Conservation (phyloP, 1,140 invertebrate species). For the Antheraea pernyi region DNA sequence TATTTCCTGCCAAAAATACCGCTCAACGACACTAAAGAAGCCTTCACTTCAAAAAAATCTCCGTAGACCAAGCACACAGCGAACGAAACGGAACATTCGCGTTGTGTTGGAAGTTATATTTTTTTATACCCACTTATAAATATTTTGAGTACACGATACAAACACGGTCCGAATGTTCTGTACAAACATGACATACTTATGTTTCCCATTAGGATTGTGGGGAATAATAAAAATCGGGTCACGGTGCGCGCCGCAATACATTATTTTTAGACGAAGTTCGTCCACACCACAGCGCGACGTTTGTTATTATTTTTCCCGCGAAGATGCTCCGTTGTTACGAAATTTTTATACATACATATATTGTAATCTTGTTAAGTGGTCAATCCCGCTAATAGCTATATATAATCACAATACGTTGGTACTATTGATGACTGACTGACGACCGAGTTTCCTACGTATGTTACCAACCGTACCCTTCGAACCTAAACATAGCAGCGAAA, state of each 20-base stretch:
- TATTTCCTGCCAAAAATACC: too few species aligned
- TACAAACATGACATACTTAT: conserved; percentile 1
- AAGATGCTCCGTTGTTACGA: not conserved
- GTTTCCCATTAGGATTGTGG: conserved; percentile 3
- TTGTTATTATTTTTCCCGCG: not conserved
- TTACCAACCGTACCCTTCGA: too few species aligned
- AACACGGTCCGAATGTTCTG: not conserved
- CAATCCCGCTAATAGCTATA: too few species aligned
- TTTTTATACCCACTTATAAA: not conserved
- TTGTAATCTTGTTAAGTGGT: too few species aligned
- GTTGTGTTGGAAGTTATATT: not conserved
- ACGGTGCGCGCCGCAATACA: not conserved
- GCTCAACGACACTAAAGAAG: too few species aligned
- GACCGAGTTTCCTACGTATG: too few species aligned
- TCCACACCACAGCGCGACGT: not conserved
- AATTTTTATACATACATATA: too few species aligned
- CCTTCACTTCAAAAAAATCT: too few species aligned
- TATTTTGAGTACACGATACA: not conserved
- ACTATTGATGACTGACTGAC: too few species aligned
- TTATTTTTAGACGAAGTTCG: not conserved
- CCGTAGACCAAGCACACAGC: not conserved
- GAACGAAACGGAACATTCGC: not conserved
- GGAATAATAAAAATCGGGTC: conserved; percentile 2
- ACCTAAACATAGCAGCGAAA: too few species aligned
- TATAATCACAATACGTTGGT: too few species aligned